A percentile compares a stretch with the other conserved stretches of the same genome.
phyloP scores from a whole-genome alignment of 2,113 vertebrate species.

The Mungos mungo region DNA sequence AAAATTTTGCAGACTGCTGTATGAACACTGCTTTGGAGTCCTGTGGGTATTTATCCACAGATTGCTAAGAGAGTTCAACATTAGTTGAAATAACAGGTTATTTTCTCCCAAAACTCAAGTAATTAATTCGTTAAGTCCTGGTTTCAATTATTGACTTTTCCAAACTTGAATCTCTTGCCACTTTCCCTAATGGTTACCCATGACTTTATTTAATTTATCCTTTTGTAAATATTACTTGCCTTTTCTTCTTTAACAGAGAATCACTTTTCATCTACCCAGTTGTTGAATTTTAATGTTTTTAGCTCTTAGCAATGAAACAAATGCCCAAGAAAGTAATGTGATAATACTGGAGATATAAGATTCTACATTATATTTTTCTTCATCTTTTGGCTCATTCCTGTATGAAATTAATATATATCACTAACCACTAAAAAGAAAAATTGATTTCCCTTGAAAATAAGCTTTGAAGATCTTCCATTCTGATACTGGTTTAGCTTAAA shows the following conservation, averaged over 20 bases:
- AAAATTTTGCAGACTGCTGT: neutral
- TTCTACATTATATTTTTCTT: neutral
- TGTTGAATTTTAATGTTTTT: neutral
- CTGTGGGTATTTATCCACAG: neutral
- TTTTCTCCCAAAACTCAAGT: neutral
- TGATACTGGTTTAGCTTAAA: neutral
- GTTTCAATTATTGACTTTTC: neutral
- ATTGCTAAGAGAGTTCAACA: neutral
- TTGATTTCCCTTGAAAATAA: conserved; percentile 16
- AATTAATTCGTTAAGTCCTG: neutral
- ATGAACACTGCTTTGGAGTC: neutral
- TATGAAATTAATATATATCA: neutral
- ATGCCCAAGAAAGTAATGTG: neutral
- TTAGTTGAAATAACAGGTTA: neutral
- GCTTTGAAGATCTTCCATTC: neutral
- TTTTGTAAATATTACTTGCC: neutral
- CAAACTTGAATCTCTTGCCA: neutral
- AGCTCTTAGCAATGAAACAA: neutral
- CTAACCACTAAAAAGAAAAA: neutral
- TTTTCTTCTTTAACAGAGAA: neutral
- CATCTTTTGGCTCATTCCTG: neutral
- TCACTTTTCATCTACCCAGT: neutral
- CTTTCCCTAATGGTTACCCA: neutral
- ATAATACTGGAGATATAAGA: neutral
- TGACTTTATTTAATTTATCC: neutral